These are phyloP conservation scores for Gymnoscelis rufifasciata DNA, from an alignment of 2,888 invertebrate species.

Conservation along the genomic window DNA sequence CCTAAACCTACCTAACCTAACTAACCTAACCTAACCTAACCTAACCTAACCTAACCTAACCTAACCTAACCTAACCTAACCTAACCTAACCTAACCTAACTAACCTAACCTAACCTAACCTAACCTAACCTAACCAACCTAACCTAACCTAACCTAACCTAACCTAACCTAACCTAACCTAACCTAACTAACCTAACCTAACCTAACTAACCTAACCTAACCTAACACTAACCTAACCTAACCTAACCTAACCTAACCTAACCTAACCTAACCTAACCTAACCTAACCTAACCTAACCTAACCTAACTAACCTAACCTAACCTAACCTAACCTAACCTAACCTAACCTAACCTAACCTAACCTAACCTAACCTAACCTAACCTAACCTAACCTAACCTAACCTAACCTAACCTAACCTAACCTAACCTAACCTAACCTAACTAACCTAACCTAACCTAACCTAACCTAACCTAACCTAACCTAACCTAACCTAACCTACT, in stretches of 20 bases:
- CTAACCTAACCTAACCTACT: not conserved
- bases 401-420: not conserved
- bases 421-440: not conserved
- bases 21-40: not conserved
- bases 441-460: not conserved
- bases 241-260: not conserved
- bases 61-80: not conserved
- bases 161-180: not conserved
- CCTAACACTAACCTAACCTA: too few species aligned
- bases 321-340: not conserved
- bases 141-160: not conserved
- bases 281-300: not conserved
- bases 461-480: not conserved
- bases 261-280: not conserved
- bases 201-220: not conserved
- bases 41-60: not conserved
- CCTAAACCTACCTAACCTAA: not conserved
- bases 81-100: not conserved
- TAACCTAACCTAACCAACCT: too few species aligned
- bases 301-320: not conserved
- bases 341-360: not conserved
- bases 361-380: not conserved
- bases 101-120: too few species aligned
- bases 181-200: too few species aligned
- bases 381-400: not conserved